phyloP scores from a whole-genome alignment of 2,113 vertebrate species.

The Egretta garzetta region DNA sequence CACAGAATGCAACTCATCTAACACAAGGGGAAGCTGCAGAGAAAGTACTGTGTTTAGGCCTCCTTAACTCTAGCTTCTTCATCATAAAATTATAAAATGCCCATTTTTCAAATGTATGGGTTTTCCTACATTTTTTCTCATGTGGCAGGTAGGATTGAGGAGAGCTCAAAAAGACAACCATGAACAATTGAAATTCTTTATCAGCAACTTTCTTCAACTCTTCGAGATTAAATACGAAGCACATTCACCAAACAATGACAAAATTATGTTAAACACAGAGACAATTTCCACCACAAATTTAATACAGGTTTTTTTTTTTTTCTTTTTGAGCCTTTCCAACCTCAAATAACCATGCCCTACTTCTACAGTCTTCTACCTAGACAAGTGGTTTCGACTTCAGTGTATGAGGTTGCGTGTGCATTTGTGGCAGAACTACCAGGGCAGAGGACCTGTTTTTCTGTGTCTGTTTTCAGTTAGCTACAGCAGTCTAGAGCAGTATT shows the following conservation, averaged over 20 bases:
- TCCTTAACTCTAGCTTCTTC: not conserved
- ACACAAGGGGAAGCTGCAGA: not conserved
- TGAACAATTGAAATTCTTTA: not conserved
- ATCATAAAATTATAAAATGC: not conserved
- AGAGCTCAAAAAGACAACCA: not conserved
- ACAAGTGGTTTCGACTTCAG: not conserved
- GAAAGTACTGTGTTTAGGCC: not conserved
- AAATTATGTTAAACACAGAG: not conserved
- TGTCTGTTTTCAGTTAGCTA: not conserved
- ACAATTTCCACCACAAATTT: not conserved
- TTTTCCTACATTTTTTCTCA: not conserved
- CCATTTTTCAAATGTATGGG: not conserved
- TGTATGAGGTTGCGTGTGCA: accelerated
- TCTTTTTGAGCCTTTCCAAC: not conserved
- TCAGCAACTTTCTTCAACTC: not conserved
- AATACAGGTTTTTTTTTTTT: not conserved
- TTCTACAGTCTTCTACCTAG: not conserved
- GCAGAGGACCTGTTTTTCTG: not conserved
- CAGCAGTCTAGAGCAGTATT: not conserved
- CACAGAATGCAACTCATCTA: not conserved
- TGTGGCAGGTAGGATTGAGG: not conserved
- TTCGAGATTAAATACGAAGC: not conserved
- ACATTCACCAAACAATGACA: not conserved
- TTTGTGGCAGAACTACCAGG: not conserved
- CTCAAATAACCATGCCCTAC: not conserved